phyloP scores from a whole-genome alignment of 2,888 invertebrate genomes.

The Spisula solida region DNA sequence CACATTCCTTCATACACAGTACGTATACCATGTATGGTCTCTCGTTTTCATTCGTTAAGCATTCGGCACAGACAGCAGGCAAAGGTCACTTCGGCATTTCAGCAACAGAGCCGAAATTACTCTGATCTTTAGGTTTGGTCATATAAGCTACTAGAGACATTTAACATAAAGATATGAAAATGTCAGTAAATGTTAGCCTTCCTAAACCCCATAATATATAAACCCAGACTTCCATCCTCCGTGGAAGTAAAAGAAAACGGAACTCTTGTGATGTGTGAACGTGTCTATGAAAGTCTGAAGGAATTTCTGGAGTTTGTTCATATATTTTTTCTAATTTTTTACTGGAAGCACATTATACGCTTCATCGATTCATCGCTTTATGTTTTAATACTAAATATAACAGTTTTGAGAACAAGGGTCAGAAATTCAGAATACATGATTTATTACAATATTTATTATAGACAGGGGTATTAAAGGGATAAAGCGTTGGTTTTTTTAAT shows the following conservation, averaged over 20 bases:
- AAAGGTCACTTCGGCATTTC: constrained; percentile 79
- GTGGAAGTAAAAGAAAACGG: neutral
- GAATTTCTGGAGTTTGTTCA: neutral
- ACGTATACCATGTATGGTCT: neutral
- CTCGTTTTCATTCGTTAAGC: neutral
- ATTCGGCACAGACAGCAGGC: neutral
- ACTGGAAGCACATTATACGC: too few relatives aligned
- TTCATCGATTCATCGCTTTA: too few relatives aligned
- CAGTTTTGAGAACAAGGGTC: too few relatives aligned
- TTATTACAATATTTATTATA: too few relatives aligned
- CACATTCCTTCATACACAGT: neutral
- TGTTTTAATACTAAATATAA: too few relatives aligned
- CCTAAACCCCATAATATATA: constrained; percentile 56
- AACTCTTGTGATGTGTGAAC: neutral
- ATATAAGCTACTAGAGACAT: constrained; percentile 61
- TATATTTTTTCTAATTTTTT: neutral
- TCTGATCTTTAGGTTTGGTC: constrained; percentile 61
- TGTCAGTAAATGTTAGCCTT: constrained; percentile 68
- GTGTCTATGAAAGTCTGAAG: neutral
- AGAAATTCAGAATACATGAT: too few relatives aligned
- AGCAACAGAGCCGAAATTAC: constrained; percentile 51
- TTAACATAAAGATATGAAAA: constrained; percentile 68
- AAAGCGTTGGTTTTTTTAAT: too few relatives aligned
- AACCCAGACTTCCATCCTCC: constrained; percentile 25
- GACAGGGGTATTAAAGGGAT: too few relatives aligned